Base-by-base conservation (phyloP, 2,797 vertebrate species). In the Eulemur albifrons region DNA sequence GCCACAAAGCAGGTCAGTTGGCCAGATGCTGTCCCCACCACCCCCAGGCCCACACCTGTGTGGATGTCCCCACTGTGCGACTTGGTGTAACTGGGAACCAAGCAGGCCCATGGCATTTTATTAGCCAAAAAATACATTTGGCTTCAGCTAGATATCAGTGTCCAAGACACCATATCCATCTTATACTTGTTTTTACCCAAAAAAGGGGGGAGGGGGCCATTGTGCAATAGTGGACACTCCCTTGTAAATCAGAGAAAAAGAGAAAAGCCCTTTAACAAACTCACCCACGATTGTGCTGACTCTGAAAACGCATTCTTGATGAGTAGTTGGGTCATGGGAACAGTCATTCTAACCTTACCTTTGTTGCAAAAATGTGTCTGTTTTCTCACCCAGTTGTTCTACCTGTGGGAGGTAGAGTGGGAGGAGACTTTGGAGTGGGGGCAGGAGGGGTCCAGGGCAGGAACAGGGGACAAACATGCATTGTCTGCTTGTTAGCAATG, bases 281-380 rank as follows among this genome's bases (percentile, higher is more conserved):
- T 92, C 73, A 57, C 38, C 27, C n/a, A 32, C 4, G 59, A 72
- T 35, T 30, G 52, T 27, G 61, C 69, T 86, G 65, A 61, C 48
- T 79, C 65, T 7, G 38, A 75, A 81, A 50, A 89, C 12, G 14
- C 25, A 43, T 92, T 50, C 69, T 75, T 57, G 32, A 17, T 82
- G 67, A 94, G 45, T 54, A 69, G 32, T 48, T 86, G 14, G 67
- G 27, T 57, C 50, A 23, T 6, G 5, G 27, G 43, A 63, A 92
- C 67, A 43, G 7, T 76, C 73, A 82, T 90, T 81, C 52, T 65
- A 92, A 76, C 69, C 27, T 94, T 82, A 92, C 43, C 80, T 65
- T 38, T 61, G 11, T 69, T 59, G 27, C 52, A 59, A 70, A 97
- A 59, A 38, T 84, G 30, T 67, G 5, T 63, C 88, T 88, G 7